These are phyloP conservation scores for Ariopsis seemanni DNA, from an alignment of 2,113 vertebrate species.

Conservation along the genomic window DNA sequence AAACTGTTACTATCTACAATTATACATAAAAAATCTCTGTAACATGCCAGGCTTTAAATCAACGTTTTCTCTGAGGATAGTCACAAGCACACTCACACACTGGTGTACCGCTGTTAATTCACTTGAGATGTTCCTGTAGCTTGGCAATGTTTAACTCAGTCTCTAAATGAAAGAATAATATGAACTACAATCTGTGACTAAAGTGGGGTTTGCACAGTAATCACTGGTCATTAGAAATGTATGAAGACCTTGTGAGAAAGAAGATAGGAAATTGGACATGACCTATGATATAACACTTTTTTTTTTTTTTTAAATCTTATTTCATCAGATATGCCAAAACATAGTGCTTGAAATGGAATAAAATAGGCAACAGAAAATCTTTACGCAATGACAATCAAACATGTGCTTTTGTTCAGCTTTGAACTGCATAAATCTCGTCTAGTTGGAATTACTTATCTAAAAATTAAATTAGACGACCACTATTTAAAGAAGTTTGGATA, in stretches of 20 bases:
- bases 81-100: conserved; percentile 24
- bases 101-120: conserved; percentile 20
- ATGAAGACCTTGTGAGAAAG: background rate
- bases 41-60: background rate
- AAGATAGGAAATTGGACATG: background rate
- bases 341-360: background rate
- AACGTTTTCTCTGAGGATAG: background rate
- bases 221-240: background rate
- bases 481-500: background rate
- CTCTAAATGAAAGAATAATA: background rate
- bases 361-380: background rate
- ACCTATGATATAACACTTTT: background rate
- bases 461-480: background rate
- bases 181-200: background rate
- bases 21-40: background rate
- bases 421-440: background rate
- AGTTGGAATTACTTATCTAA: background rate
- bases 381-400: background rate
- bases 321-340: background rate
- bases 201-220: background rate
- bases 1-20: background rate
- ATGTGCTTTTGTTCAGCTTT: background rate
- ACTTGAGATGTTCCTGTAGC: background rate
- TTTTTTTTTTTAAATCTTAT: background rate
- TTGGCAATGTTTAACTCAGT: background rate